Evolutionary conservation across 2,888 invertebrate species (phyloP).

Genomic region (Trachelus troglodyta): DNA sequence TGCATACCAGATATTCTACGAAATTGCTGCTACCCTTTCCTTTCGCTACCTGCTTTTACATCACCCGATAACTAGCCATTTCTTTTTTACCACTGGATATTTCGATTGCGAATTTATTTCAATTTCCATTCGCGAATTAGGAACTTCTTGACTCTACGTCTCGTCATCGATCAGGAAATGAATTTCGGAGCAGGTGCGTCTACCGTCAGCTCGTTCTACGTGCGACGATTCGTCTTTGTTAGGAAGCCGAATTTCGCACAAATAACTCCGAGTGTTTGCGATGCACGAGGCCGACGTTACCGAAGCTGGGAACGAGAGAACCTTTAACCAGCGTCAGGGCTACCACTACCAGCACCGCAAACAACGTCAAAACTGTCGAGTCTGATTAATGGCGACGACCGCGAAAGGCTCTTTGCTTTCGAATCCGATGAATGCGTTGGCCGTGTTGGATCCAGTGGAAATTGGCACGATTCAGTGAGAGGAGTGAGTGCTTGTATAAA

Average conservation of each 20-base stretch:
- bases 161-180: neutral
- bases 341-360: neutral
- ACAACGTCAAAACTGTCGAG: neutral
- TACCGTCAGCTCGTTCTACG: neutral
- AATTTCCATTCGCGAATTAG: neutral
- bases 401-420: neutral
- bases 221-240: neutral
- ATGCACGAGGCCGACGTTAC: neutral
- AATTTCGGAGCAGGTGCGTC: neutral
- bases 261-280: neutral
- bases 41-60: neutral
- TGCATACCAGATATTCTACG: constrained; percentile 46
- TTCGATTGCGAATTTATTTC: neutral
- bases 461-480: neutral
- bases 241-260: neutral
- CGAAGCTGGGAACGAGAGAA: neutral
- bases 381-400: neutral
- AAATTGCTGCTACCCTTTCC: constrained; percentile 16
- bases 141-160: neutral
- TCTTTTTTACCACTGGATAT: too few relatives aligned
- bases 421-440: neutral
- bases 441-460: neutral
- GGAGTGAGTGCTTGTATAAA: neutral
- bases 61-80: neutral
- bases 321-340: neutral